phyloP scores from a whole-genome alignment of 1,140 invertebrate genomes.

The Apis dorsata region DNA sequence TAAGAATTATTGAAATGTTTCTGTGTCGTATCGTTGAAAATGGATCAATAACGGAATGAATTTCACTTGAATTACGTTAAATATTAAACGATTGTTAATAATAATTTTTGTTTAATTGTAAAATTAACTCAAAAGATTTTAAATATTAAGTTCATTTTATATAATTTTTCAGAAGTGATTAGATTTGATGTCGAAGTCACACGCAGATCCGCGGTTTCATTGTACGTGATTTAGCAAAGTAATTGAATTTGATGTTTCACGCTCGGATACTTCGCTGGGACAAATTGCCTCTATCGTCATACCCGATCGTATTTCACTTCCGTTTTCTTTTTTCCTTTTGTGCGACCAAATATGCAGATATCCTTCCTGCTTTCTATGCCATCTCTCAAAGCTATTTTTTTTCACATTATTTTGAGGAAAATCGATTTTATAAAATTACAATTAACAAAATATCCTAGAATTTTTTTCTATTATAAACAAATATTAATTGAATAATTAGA shows the following conservation, averaged over 20 bases:
- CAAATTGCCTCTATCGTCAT: slow-evolving; percentile 25
- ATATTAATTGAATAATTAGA: too few species aligned
- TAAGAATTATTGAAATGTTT: not conserved
- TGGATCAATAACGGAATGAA: not conserved
- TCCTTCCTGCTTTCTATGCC: slow-evolving; percentile 37
- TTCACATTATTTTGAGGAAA: not conserved
- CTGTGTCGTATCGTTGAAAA: not conserved
- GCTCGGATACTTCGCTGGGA: slow-evolving; percentile 23
- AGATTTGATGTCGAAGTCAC: not conserved
- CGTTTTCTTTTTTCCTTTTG: slow-evolving; percentile 16
- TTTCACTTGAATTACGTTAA: not conserved
- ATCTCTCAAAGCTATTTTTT: not conserved
- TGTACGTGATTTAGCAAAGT: slow-evolving; percentile 23
- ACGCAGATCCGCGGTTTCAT: not conserved
- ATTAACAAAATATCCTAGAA: not conserved
- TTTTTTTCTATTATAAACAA: too few species aligned
- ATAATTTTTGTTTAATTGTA: not conserved
- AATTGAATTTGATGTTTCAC: slow-evolving; percentile 39
- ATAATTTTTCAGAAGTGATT: not conserved
- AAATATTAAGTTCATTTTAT: not conserved
- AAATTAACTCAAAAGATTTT: not conserved
- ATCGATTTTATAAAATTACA: not conserved
- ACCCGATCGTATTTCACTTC: slow-evolving; percentile 26
- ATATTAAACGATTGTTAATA: not conserved
- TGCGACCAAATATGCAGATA: not conserved